Conservation (phyloP, 2,113 vertebrate species). For the Pseudonaja textilis region DNA sequence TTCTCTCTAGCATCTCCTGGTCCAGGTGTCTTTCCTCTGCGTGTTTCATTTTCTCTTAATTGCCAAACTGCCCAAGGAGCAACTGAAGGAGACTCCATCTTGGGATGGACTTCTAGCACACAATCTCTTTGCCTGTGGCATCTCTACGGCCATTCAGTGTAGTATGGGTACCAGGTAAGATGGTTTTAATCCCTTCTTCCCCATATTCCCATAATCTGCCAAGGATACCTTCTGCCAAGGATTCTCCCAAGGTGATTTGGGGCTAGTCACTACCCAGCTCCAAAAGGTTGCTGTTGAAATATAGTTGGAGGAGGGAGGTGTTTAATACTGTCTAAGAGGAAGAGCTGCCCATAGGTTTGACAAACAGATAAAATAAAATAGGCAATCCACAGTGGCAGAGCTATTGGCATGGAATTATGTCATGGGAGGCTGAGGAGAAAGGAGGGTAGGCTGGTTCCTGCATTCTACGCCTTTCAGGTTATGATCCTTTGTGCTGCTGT, state of each 20-base stretch:
- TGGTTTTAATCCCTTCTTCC: background rate
- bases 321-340: background rate
- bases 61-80: constrained; percentile 47
- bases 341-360: background rate
- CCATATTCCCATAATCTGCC: background rate
- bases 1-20: constrained; percentile 72
- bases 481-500: background rate
- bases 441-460: background rate
- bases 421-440: background rate
- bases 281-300: background rate
- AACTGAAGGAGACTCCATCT: constrained; percentile 36
- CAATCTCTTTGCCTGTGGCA: constrained; percentile 78
- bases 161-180: constrained; percentile 77
- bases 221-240: background rate
- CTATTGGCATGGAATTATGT: background rate
- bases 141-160: constrained; percentile 77
- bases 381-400: background rate
- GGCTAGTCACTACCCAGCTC: background rate
- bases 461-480: background rate
- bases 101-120: constrained; percentile 70
- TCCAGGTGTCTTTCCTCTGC: constrained; percentile 76
- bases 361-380: background rate
- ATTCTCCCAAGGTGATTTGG: background rate
- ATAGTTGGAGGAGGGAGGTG: background rate
- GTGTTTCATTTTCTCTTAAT: constrained; percentile 72